These are phyloP conservation scores for Ricordea florida DNA, from an alignment of 92 coral and sea anemone genomes.

Conservation along the genomic window DNA sequence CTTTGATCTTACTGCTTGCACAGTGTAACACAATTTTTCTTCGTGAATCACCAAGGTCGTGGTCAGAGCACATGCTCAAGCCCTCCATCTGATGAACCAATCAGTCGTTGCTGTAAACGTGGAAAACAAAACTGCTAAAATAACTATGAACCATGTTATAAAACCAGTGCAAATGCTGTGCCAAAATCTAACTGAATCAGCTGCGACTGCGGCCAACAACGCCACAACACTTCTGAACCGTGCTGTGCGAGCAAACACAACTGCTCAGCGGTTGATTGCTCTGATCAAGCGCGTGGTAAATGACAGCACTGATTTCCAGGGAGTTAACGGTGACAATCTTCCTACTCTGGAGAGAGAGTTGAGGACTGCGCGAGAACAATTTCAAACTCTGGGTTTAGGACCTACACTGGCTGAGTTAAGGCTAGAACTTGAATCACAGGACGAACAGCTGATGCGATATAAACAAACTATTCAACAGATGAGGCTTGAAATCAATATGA, in stretches of 20 bases:
- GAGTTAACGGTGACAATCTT: slow-evolving; percentile 34
- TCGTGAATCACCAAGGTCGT: slow-evolving; percentile 28
- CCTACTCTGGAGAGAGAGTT: slow-evolving; percentile 46
- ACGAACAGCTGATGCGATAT: slow-evolving; percentile 32
- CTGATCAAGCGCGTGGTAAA: slow-evolving; percentile 14
- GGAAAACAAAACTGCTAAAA: slow-evolving; percentile 66
- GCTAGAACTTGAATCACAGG: slow-evolving; percentile 55
- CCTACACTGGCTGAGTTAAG: slow-evolving; percentile 38
- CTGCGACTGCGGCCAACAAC: slow-evolving; percentile 26
- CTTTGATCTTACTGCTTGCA: too few relatives aligned
- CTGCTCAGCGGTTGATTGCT: slow-evolving; percentile 35
- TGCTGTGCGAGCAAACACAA: slow-evolving; percentile 55
- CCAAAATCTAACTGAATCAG: slow-evolving; percentile 47
- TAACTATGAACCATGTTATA: slow-evolving; percentile 54
- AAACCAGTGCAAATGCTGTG: slow-evolving; percentile 74
- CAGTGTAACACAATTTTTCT: background rate
- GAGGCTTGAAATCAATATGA: slow-evolving; percentile 4
- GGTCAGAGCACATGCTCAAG: slow-evolving; percentile 23
- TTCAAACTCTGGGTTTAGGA: slow-evolving; percentile 34
- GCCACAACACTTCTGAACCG: slow-evolving; percentile 35
- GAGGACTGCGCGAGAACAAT: slow-evolving; percentile 28
- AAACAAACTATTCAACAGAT: slow-evolving; percentile 41
- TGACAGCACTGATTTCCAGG: slow-evolving; percentile 41
- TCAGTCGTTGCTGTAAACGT: slow-evolving; percentile 47
- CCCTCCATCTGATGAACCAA: slow-evolving; percentile 44